A percentile compares a stretch with the other conserved stretches of the same genome.
Conservation (phyloP, 2,113 vertebrate genomes). For the Epinephelus cyanopodus region DNA sequence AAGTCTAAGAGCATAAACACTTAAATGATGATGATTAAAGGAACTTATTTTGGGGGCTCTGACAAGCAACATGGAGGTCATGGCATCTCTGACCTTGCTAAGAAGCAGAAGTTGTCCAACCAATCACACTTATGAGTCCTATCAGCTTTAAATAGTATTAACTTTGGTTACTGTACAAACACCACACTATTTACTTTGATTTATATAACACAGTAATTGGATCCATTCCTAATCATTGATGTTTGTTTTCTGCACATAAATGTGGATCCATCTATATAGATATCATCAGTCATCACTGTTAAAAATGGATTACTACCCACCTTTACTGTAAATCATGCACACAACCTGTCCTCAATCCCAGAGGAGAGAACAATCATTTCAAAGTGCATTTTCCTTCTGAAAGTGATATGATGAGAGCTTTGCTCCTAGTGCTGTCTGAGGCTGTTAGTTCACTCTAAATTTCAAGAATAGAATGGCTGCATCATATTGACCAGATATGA, state of each 20-base stretch:
- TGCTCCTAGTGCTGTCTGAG: conserved; percentile 10
- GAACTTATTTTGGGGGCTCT: neutral
- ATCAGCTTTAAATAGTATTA: neutral
- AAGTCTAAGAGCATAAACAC: too few species aligned
- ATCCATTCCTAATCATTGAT: neutral
- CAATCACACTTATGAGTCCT: neutral
- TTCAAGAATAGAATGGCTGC: conserved; percentile 23
- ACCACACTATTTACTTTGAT: neutral
- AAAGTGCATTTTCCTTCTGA: conserved; percentile 35
- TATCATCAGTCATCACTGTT: conserved; percentile 4
- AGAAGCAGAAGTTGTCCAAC: conserved; percentile 6
- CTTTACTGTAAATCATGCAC: conserved; percentile 30
- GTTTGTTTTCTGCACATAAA: neutral
- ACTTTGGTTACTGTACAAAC: neutral
- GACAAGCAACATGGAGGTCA: neutral
- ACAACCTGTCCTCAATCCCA: neutral
- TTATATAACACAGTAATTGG: neutral
- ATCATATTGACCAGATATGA: conserved; percentile 25
- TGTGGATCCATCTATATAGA: neutral
- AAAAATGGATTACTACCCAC: conserved; percentile 23
- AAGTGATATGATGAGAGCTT: conserved; percentile 30
- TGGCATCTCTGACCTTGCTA: conserved; percentile 23
- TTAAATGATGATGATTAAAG: too few species aligned
- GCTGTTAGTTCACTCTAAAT: conserved; percentile 14
- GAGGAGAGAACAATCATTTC: conserved; percentile 35